Base-by-base conservation (phyloP, 2,113 vertebrate genomes). In the human (Homo sapiens) region DNA sequence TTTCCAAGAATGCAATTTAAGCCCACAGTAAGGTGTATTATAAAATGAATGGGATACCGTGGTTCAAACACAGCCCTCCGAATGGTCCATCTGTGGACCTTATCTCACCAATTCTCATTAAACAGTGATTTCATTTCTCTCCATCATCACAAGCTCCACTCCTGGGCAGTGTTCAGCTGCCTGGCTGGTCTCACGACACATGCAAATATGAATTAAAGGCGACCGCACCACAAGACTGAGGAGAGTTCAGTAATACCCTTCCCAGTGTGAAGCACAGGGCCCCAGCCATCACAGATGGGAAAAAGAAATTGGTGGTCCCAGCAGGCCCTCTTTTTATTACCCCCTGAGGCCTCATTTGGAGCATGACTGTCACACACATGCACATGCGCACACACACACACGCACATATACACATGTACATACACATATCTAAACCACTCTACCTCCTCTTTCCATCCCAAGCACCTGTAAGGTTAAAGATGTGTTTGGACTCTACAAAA, bases 1-100 rank as follows among this genome's bases (percentile, higher is more conserved):
- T 98, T 98, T 98, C 97, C 96, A 97, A 96, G 97, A 98, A 98
- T 96, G 97, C 93, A 97, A 97, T 97, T 97, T 97, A 97, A 96
- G 78, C 96, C 97, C 97, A 88, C 97, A 98, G 97, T 96, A 94
- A 98, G 97, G 96, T 97, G 68, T 97, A 85, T 96, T 97, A 85
- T 93, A 92, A 96, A 96, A 96, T 96, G 93, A 98, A 94, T 73
- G 96, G 97, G 93, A 93, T 81, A 79, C 89, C 52, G 83, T 66
- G 92, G 92, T 90, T 96, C 96, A 90, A 73, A 97, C 94, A 82
- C 88, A 90, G 92, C 57, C 96, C 93, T 93, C 84, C 0, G 57
- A 98, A 98, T 90, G 93, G 96, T 96, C 96, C 96, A 85, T 97
- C 97, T 96, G 95, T 95, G 96, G 83, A 94, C 96, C 97, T 96